Evolutionary conservation across 30 jellyfish, hydroid and myxozoan species (phyloP).

Genomic region (Clytia hemisphaerica): DNA sequence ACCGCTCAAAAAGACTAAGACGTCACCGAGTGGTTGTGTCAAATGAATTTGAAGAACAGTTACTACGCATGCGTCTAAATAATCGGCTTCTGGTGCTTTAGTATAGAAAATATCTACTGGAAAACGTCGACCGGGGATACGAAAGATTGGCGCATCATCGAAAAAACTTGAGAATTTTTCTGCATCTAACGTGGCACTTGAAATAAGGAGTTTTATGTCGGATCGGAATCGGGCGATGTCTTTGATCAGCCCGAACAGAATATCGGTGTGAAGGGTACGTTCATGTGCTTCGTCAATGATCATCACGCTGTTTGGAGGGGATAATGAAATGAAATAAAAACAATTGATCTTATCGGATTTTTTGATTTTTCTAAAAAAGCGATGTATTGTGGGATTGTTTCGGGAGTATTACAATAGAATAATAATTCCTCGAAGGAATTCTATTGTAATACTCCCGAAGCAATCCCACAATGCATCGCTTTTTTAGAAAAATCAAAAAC

Average conservation of each 20-base stretch:
- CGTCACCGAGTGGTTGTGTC: constrained; percentile 98
- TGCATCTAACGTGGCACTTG: constrained; percentile 99
- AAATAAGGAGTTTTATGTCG: constrained; percentile 85
- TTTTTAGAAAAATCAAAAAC: too few relatives aligned
- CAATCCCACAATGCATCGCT: too few relatives aligned
- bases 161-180: constrained; percentile 92
- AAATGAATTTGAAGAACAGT: constrained; percentile 96
- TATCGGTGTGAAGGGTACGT: constrained; percentile 97
- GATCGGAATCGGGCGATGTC: constrained; percentile 96
- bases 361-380: too few relatives aligned
- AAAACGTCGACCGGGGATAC: constrained; percentile 98
- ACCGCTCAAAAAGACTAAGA: constrained; percentile 93
- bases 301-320: too few relatives aligned
- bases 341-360: too few relatives aligned
- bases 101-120: constrained; percentile 98
- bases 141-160: constrained; percentile 99
- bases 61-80: constrained; percentile 98
- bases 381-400: too few relatives aligned
- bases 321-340: too few relatives aligned
- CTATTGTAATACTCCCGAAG: too few relatives aligned
- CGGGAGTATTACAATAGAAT: too few relatives aligned
- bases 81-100: constrained; percentile 99
- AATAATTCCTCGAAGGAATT: too few relatives aligned
- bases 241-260: constrained; percentile 90
- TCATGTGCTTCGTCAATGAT: constrained; percentile 99